Conservation (phyloP, 1,140 invertebrate genomes). For the Melitaea cinxia region DNA sequence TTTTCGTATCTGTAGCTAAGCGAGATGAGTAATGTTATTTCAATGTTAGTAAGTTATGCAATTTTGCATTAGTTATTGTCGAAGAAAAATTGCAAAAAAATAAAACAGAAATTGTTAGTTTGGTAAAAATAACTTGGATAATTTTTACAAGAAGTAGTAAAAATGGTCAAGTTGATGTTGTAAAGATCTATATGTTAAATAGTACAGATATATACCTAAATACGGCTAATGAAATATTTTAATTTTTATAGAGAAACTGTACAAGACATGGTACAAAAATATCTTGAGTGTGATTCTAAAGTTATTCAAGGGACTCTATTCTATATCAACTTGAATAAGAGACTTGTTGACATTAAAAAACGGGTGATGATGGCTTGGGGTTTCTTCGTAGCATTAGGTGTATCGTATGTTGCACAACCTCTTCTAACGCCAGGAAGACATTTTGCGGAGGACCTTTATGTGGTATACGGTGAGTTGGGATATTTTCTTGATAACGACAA, state of each 20-base stretch:
- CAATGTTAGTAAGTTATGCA: neutral
- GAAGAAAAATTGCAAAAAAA: no score
- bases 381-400: constrained; percentile 41
- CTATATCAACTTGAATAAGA: constrained; percentile 40
- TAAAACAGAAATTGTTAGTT: no score
- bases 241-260: constrained; percentile 38
- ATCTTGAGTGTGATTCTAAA: constrained; percentile 40
- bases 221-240: constrained; percentile 20
- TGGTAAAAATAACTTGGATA: no score
- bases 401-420: constrained; percentile 45
- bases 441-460: constrained; percentile 48
- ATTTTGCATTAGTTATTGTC: no score
- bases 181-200: neutral
- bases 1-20: neutral
- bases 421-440: constrained; percentile 48
- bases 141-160: no score
- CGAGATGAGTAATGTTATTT: no score
- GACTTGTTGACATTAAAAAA: constrained; percentile 49
- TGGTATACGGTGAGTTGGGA: constrained; percentile 59
- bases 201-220: neutral
- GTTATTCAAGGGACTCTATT: constrained; percentile 39
- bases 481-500: no score
- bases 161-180: no score
- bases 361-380: constrained; percentile 52
- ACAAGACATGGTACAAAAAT: constrained; percentile 44